These are phyloP conservation scores for Pissodes strobi DNA, from an alignment of 1,140 invertebrate genomes.

Conservation along the genomic window DNA sequence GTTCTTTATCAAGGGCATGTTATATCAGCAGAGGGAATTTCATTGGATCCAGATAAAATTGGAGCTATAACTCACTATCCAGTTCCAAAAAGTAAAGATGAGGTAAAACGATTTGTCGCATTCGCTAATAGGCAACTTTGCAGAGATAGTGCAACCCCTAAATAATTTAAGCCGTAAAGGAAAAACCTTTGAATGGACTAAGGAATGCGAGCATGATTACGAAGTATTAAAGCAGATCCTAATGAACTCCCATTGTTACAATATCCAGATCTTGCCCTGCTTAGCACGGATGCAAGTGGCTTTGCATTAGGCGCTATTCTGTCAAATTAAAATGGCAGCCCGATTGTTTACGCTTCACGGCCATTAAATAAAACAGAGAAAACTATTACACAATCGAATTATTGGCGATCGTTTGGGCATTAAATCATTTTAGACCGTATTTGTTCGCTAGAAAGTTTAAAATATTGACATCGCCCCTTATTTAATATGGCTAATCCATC, in stretches of 20 bases:
- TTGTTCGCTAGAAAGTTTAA: constrained; percentile 17
- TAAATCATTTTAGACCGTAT: constrained; percentile 24
- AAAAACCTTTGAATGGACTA: constrained; percentile 35
- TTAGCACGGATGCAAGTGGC: too few relatives aligned
- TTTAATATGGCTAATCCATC: background rate
- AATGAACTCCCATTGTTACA: constrained; percentile 49
- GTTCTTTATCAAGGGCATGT: constrained; percentile 57
- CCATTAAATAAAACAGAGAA: background rate
- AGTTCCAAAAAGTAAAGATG: constrained; percentile 34
- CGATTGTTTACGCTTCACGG: too few relatives aligned
- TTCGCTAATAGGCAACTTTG: constrained; percentile 47
- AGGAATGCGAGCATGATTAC: constrained; percentile 36
- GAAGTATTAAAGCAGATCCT: constrained; percentile 41
- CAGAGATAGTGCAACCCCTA: constrained; percentile 44
- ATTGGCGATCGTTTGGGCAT: constrained; percentile 50
- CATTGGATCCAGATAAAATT: constrained; percentile 55
- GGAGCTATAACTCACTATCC: constrained; percentile 45
- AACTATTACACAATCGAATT: constrained; percentile 42
- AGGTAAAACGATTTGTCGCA: constrained; percentile 54
- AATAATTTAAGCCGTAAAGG: constrained; percentile 46
- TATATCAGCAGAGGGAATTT: constrained; percentile 54
- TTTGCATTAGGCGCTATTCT: too few relatives aligned
- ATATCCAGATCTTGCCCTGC: constrained; percentile 54
- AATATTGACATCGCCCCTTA: constrained; percentile 1
- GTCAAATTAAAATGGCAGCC: too few relatives aligned